Base-by-base conservation (phyloP, 2,113 vertebrate genomes). In the Poeciliopsis occidentalis region DNA sequence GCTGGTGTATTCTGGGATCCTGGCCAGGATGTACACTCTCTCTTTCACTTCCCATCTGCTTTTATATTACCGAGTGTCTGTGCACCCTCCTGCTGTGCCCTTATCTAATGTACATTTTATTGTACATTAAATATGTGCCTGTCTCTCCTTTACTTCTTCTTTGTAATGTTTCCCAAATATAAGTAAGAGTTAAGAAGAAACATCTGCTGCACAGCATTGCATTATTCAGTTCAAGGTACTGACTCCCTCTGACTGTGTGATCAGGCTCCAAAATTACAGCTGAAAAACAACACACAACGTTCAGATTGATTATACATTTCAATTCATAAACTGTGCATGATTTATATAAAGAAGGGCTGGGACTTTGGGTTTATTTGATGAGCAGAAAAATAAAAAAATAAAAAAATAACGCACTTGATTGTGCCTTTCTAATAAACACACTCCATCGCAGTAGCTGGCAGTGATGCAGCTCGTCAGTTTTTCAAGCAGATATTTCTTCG, bases 1-100 rank as follows among this genome's bases (percentile, higher is more conserved):
- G 95, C 96, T 96, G 96, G 92, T 90, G 80, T 75, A 87, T 94
- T 92, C 87, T 80, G 93, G 92, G 94, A 94, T 85, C 85, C 86
- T 69, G 72, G 92, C 94, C 90, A 89, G 82, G 84, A 83, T 78
- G 84, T 87, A 69, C 85, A 89, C 78, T 86, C 71, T 81, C 85
- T 80, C 86, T 84, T 86, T 89, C 87, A 90, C 86, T 81, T 87
- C 86, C 85, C 87, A 89, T 92, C 87, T 91, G 88, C 76, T 89
- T 89, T 87, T 76, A 71, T 78, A 82, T 85, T 75, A 83, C 80
- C 82, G 82, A 73, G 74, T 73, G 73, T 79, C 75, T 80, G 60
- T 73, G 73, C 64, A 69, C 70, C 47, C 68, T 80, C 69, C 51
- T 65, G 67, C 74, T 79, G 70, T 82, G 78, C 66, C 70, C 44